These are phyloP conservation scores for Dromiciops gliroides DNA, from an alignment of 2,113 vertebrate species.

Conservation along the genomic window DNA sequence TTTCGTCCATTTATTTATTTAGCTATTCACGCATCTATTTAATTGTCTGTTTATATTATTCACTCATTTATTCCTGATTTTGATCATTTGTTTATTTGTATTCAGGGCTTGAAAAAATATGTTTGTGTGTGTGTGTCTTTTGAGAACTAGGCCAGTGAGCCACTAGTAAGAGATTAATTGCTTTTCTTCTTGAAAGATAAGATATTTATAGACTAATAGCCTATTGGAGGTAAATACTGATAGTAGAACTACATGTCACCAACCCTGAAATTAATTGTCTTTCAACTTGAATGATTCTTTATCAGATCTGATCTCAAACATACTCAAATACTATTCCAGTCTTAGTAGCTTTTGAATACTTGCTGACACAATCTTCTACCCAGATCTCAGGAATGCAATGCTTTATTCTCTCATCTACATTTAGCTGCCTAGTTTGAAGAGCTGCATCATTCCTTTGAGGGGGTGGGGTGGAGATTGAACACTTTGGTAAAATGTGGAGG, in stretches of 20 bases:
- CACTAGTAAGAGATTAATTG: neutral
- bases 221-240: neutral
- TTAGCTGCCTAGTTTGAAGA: conserved; percentile 22
- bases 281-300: neutral
- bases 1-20: neutral
- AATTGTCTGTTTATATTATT: neutral
- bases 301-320: neutral
- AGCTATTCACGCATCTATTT: too few species aligned
- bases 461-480: neutral
- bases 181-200: conserved; percentile 23
- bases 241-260: neutral
- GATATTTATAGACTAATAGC: neutral
- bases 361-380: neutral
- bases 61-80: neutral
- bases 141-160: neutral
- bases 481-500: neutral
- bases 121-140: neutral
- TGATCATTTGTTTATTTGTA: neutral
- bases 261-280: conserved; percentile 33
- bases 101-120: neutral
- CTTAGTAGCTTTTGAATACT: neutral
- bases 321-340: neutral
- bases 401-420: conserved; percentile 5
- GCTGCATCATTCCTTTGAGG: neutral
- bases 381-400: neutral